A percentile compares a stretch with the other conserved stretches of the same genome.
Conservation (phyloP, 2,888 invertebrate species). For the Eledona agricola region DNA sequence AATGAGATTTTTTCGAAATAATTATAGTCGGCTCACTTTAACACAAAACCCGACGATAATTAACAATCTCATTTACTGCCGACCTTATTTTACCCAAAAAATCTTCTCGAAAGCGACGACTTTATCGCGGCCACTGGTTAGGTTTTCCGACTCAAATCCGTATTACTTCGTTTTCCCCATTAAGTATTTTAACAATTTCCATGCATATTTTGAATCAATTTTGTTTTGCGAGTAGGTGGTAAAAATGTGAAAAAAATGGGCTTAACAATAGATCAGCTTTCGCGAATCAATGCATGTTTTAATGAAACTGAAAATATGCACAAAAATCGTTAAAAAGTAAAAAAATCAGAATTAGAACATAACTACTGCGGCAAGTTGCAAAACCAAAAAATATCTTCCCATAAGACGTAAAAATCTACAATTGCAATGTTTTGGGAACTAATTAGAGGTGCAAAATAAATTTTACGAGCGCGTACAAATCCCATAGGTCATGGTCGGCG, state of each 20-base stretch:
- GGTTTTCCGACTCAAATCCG: not conserved
- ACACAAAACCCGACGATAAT: conserved; percentile 28
- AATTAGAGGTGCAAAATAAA: conserved; percentile 16
- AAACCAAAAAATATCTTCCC: no score
- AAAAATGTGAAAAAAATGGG: no score
- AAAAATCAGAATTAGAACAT: conserved; percentile 12
- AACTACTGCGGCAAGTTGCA: not conserved
- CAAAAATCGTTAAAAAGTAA: no score
- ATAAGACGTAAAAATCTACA: conserved; percentile 16
- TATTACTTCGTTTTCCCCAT: no score
- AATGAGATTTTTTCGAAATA: conserved; percentile 35
- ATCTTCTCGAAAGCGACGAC: conserved; percentile 13
- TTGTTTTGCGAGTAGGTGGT: no score
- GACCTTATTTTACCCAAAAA: conserved; percentile 25
- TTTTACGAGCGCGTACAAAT: conserved; percentile 16
- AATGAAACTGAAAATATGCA: no score
- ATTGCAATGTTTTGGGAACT: conserved; percentile 19
- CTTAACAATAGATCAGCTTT: no score
- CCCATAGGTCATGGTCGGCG: conserved; percentile 17
- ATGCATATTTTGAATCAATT: no score
- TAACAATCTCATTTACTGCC: conserved; percentile 29
- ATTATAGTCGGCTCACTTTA: conserved; percentile 30
- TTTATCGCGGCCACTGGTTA: conserved; percentile 10
- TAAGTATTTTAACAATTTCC: no score
- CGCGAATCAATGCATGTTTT: no score